A percentile compares a stretch with the other conserved stretches of the same genome.
Conservation (phyloP, 1,140 invertebrate species). For the Aphelenchoides avenae region DNA sequence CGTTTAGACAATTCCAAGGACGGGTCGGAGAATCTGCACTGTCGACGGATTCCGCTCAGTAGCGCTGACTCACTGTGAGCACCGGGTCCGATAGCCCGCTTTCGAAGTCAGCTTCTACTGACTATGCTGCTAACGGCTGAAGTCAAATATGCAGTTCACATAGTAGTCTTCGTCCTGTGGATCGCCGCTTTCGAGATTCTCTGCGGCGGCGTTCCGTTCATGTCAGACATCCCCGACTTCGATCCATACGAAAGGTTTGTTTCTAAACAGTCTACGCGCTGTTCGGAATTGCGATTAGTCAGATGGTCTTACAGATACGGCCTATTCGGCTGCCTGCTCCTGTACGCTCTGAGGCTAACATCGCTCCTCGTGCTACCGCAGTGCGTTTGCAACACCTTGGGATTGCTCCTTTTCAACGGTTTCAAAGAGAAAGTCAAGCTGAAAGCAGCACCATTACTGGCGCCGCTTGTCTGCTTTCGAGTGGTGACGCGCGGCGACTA, state of each 20-base stretch:
- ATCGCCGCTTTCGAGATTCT: slow-evolving; percentile 74
- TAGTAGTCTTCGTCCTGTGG: slow-evolving; percentile 70
- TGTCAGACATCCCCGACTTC: slow-evolving; percentile 2
- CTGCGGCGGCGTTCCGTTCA: slow-evolving; percentile 72
- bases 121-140: slow-evolving; percentile 64
- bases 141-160: slow-evolving; percentile 74
- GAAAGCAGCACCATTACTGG: slow-evolving; percentile 76
- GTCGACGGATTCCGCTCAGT: no score
- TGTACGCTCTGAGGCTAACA: slow-evolving; percentile 76
- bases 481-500: slow-evolving; percentile 91
- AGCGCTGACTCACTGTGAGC: slow-evolving; percentile 6
- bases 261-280: slow-evolving; percentile 16
- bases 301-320: slow-evolving; percentile 53
- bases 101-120: background rate
- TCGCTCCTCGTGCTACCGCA: slow-evolving; percentile 73
- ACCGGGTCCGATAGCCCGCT: slow-evolving; percentile 4
- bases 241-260: slow-evolving; percentile 36
- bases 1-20: no score
- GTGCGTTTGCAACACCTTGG: slow-evolving; percentile 84
- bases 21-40: no score
- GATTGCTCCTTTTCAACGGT: slow-evolving; percentile 83
- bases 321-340: slow-evolving; percentile 63
- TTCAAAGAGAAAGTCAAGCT: slow-evolving; percentile 86
- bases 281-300: background rate
- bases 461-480: slow-evolving; percentile 89